These are phyloP conservation scores for Habropoda laboriosa DNA, from an alignment of 1,140 invertebrate species.

Conservation along the genomic window DNA sequence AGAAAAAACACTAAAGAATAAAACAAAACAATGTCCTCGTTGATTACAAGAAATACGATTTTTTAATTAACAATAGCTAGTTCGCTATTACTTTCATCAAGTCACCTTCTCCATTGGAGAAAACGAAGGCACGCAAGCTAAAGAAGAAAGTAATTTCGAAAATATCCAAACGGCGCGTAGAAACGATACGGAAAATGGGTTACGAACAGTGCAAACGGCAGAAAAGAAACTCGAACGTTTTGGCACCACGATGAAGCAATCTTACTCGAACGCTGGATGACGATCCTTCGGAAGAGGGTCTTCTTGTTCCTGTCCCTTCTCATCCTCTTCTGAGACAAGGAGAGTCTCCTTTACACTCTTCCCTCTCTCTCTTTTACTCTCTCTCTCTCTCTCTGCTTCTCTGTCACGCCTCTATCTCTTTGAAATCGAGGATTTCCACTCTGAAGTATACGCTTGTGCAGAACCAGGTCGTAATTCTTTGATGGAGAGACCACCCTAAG, in stretches of 20 bases:
- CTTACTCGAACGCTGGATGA: neutral
- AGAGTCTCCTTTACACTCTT: neutral
- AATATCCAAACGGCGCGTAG: neutral
- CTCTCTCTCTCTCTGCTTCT: neutral
- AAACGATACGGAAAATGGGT: neutral
- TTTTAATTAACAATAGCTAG: no score
- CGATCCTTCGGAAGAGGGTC: constrained; percentile 10
- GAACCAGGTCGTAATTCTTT: constrained; percentile 44
- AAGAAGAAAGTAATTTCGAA: neutral
- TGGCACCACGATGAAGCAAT: neutral
- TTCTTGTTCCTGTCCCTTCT: constrained; percentile 3
- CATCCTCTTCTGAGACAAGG: neutral
- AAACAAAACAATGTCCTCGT: no score
- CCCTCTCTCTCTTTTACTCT: neutral
- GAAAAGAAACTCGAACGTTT: neutral
- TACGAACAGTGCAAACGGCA: neutral
- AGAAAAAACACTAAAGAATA: no score
- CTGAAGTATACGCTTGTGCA: constrained; percentile 13
- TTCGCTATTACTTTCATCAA: no score
- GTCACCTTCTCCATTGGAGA: no score
- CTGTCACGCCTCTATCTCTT: neutral
- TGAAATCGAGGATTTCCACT: constrained; percentile 41
- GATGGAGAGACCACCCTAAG: constrained; percentile 27
- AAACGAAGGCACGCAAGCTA: neutral
- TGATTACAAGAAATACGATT: no score